Evolutionary conservation across 2,797 vertebrate species (phyloP).

Genomic region (Iguana delicatissima): DNA sequence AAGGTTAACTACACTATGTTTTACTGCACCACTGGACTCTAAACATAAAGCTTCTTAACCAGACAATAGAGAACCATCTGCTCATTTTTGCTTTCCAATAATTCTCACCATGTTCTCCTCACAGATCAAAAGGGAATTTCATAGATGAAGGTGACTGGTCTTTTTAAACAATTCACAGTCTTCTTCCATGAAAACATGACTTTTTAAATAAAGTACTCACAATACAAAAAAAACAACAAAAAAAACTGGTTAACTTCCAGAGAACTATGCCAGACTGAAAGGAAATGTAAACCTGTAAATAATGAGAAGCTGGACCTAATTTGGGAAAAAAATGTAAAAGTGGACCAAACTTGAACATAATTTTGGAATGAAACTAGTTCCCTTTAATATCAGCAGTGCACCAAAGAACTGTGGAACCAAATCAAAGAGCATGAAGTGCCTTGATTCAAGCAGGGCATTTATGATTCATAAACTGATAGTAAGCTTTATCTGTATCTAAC

Average conservation of each 20-base stretch:
- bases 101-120: background rate
- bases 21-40: too few relatives aligned
- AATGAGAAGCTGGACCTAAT: background rate
- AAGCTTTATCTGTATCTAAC: background rate
- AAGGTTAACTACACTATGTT: too few relatives aligned
- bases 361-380: background rate
- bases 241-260: background rate
- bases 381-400: background rate
- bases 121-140: slow-evolving; percentile 6
- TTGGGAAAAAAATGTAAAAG: background rate
- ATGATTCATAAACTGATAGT: background rate
- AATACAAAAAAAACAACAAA: slow-evolving; percentile 20
- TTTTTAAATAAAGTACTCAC: background rate
- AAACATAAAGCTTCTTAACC: background rate
- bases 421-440: background rate
- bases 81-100: background rate
- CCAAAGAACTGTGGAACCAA: slow-evolving; percentile 1
- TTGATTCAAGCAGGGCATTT: background rate
- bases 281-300: slow-evolving; percentile 3
- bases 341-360: background rate
- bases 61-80: background rate
- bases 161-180: slow-evolving; percentile 19
- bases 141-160: background rate
- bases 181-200: slow-evolving; percentile 11
- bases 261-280: background rate